Conservation (phyloP, 2,797 vertebrate genomes). For the Hemibagrus guttatus region DNA sequence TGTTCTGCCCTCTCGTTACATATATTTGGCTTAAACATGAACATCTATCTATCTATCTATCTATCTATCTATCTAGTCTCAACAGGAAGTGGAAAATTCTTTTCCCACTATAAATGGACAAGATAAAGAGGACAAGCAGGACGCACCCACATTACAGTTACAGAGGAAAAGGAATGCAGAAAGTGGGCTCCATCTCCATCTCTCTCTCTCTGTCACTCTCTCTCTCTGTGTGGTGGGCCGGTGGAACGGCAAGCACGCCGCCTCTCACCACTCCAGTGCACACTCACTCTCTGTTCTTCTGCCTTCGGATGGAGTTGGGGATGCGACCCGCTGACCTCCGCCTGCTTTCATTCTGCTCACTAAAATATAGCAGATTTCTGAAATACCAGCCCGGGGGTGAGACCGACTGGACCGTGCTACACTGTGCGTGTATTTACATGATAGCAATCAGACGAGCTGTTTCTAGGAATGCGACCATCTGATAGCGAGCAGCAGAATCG, state of each 20-base stretch:
- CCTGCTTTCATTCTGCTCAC: conserved; percentile 20
- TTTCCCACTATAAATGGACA: conserved; percentile 1
- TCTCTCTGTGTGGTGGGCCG: conserved; percentile 67
- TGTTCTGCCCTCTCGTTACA: neutral
- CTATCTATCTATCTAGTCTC: neutral
- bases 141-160: conserved; percentile 55
- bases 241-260: conserved; percentile 84
- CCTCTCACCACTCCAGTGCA: conserved; percentile 61
- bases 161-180: conserved; percentile 73
- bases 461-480: neutral
- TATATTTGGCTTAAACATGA: neutral
- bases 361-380: conserved; percentile 31
- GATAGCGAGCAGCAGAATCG: neutral
- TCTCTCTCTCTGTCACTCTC: neutral
- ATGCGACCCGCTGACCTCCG: conserved; percentile 29
- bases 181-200: conserved; percentile 74
- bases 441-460: neutral
- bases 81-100: conserved; percentile 42
- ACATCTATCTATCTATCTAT: too few species aligned
- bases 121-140: neutral
- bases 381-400: conserved; percentile 15
- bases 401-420: neutral
- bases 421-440: neutral
- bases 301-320: conserved; percentile 44
- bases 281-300: conserved; percentile 78